phyloP scores from a whole-genome alignment of 1,140 invertebrate genomes.

The Lepidotrigona ventralis region DNA sequence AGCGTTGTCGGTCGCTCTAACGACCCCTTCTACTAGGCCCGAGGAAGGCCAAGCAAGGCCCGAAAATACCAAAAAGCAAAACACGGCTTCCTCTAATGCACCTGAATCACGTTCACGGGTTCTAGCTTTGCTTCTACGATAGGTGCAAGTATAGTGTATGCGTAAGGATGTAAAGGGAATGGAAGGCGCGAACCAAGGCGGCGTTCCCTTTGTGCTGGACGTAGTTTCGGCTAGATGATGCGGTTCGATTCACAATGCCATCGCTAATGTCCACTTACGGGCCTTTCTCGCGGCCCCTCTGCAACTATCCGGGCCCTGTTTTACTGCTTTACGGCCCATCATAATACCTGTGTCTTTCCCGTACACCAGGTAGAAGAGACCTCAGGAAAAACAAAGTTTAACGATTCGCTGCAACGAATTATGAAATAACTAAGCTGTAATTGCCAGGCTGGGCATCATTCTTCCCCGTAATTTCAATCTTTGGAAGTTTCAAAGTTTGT shows the following conservation, averaged over 20 bases:
- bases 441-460: neutral
- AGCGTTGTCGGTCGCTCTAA: slow-evolving; percentile 41
- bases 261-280: slow-evolving; percentile 75
- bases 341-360: slow-evolving; percentile 70
- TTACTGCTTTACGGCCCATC: slow-evolving; percentile 76
- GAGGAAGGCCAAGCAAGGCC: slow-evolving; percentile 37
- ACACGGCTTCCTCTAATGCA: slow-evolving; percentile 38
- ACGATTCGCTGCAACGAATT: slow-evolving; percentile 22
- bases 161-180: neutral
- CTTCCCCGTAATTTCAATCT: neutral
- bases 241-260: slow-evolving; percentile 73
- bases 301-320: slow-evolving; percentile 71
- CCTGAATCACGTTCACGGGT: slow-evolving; percentile 5
- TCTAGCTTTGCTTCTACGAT: neutral
- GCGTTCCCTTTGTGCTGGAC: slow-evolving; percentile 62
- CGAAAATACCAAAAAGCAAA: slow-evolving; percentile 65
- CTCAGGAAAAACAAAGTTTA: neutral
- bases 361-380: slow-evolving; percentile 70
- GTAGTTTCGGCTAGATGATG: slow-evolving; percentile 46
- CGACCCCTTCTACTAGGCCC: neutral
- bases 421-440: neutral
- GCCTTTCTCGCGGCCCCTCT: slow-evolving; percentile 50
- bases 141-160: slow-evolving; percentile 12
- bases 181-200: slow-evolving; percentile 28
- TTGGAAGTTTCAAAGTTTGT: neutral